Percentiles rank a stretch among this genome's conserved stretches.
These are phyloP conservation scores for Embiotoca jacksoni DNA, from an alignment of 2,113 vertebrate species.

Conservation along the genomic window DNA sequence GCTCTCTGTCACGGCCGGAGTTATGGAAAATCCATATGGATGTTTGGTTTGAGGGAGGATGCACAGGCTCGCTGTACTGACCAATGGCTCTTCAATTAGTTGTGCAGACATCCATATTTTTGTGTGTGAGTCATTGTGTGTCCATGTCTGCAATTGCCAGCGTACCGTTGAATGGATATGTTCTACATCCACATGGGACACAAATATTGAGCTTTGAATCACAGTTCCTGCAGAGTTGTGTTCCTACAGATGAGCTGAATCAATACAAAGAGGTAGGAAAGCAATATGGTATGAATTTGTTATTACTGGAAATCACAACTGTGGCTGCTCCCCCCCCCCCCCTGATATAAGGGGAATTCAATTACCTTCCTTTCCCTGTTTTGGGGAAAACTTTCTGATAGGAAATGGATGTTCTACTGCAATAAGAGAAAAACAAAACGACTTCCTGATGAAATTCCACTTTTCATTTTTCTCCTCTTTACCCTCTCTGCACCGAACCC, in stretches of 20 bases:
- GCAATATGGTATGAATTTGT: constrained; percentile 75
- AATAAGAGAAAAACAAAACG: constrained; percentile 75
- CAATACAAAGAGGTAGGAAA: constrained; percentile 72
- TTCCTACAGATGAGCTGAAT: constrained; percentile 67
- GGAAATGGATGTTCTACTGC: constrained; percentile 75
- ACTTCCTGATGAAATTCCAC: constrained; percentile 78
- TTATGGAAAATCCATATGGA: constrained; percentile 57
- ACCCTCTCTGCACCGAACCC: constrained; percentile 45
- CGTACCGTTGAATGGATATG: neutral
- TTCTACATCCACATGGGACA: constrained; percentile 5
- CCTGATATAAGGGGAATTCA: constrained; percentile 75
- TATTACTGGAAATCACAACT: constrained; percentile 75
- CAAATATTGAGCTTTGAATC: constrained; percentile 56
- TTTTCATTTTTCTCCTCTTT: constrained; percentile 71
- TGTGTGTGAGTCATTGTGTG: neutral
- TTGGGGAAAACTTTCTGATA: constrained; percentile 65
- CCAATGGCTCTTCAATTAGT: constrained; percentile 27
- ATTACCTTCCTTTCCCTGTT: constrained; percentile 72
- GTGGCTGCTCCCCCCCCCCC: constrained; percentile 42
- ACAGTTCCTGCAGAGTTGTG: constrained; percentile 56
- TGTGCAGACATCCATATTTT: neutral
- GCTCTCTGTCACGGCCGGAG: constrained; percentile 27
- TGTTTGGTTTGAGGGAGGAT: constrained; percentile 19
- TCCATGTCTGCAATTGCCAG: neutral
- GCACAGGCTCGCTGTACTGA: neutral